Conservation (phyloP, 2,888 invertebrate genomes). For the Autographa pulchrina region DNA sequence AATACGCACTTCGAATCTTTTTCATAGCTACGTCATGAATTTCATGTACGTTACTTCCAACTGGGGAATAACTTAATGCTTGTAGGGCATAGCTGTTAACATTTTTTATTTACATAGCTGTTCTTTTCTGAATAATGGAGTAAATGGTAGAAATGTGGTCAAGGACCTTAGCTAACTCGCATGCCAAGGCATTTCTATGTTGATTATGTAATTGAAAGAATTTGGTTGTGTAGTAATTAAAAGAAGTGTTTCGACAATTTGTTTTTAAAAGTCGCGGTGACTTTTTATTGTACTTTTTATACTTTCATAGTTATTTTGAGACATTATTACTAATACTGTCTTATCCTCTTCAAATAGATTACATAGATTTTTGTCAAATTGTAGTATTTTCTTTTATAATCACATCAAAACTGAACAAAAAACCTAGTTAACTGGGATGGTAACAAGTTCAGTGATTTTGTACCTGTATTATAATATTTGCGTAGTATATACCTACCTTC, state of each 20-base stretch:
- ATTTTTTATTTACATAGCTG: not conserved
- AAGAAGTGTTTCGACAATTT: not conserved
- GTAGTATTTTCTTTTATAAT: too few relatives aligned
- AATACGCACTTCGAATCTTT: constrained; percentile 1
- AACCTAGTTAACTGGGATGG: too few relatives aligned
- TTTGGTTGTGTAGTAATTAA: constrained; percentile 4
- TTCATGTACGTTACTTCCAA: not conserved
- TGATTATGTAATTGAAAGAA: not conserved
- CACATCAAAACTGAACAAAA: too few relatives aligned
- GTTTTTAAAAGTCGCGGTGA: not conserved
- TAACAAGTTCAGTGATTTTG: too few relatives aligned
- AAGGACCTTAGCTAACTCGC: not conserved
- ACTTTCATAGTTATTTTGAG: not conserved
- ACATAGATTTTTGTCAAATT: too few relatives aligned
- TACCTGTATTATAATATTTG: too few relatives aligned
- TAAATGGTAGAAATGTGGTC: constrained; percentile 4
- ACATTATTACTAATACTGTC: too few relatives aligned
- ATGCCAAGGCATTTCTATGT: not conserved
- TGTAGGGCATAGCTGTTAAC: not conserved
- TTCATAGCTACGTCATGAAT: not conserved
- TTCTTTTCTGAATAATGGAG: not conserved
- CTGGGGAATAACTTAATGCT: not conserved
- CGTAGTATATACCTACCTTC: too few relatives aligned
- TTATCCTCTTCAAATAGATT: too few relatives aligned
- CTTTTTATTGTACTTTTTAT: not conserved